Conservation (phyloP, 2,888 invertebrate species). For the Pocota personata region DNA sequence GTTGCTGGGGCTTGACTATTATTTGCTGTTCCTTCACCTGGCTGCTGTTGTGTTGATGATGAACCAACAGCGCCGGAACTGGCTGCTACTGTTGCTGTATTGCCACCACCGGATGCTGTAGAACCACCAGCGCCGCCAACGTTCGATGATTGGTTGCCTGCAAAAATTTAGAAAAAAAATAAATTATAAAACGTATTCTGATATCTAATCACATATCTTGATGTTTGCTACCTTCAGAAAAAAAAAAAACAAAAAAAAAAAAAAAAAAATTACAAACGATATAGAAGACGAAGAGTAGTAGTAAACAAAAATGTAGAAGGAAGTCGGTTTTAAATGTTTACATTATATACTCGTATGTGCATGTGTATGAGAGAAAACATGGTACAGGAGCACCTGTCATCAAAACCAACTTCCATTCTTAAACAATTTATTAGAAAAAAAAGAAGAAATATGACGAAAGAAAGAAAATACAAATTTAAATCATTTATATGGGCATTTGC, state of each 20-base stretch:
- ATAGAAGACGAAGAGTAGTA: not conserved
- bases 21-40: constrained; percentile 52
- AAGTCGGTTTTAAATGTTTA: constrained; percentile 1
- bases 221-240: not conserved
- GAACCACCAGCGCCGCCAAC: constrained; percentile 70
- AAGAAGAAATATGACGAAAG: constrained; percentile 19
- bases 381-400: not conserved
- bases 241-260: not conserved
- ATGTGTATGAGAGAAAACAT: not conserved
- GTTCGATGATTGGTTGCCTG: constrained; percentile 76
- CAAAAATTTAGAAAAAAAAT: constrained; percentile 19
- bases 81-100: constrained; percentile 67
- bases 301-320: constrained; percentile 13
- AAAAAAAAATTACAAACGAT: not conserved
- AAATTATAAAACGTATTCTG: not conserved
- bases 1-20: constrained; percentile 69
- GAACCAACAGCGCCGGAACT: constrained; percentile 54
- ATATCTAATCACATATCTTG: not conserved
- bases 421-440: no score
- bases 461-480: constrained; percentile 64
- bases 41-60: constrained; percentile 67
- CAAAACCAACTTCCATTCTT: constrained; percentile 8
- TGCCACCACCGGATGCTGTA: constrained; percentile 70
- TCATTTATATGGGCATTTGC: constrained; percentile 50
- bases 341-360: not conserved